A percentile compares a stretch with the other conserved stretches of the same genome.
Evolutionary conservation across 2,113 vertebrate genomes (phyloP).

Genomic region (Genyomyrus donnyi): DNA sequence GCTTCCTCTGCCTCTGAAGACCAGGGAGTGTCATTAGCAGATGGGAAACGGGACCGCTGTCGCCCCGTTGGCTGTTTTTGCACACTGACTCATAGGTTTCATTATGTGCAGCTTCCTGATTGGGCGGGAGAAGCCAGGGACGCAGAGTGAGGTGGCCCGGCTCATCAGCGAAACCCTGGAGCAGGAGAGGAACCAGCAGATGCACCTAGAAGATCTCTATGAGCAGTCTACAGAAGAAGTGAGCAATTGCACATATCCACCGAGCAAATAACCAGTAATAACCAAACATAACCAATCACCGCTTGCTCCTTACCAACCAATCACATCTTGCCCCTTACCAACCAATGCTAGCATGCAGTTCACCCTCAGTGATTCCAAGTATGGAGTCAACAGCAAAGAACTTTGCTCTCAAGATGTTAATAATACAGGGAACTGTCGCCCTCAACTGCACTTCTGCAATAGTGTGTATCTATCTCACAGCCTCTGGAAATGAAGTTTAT

Average conservation of each 20-base stretch:
- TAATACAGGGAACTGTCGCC: conserved; percentile 23
- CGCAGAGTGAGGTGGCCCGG: conserved; percentile 83
- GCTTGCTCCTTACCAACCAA: background rate
- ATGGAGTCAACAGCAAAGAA: conserved; percentile 23
- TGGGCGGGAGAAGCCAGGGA: conserved; percentile 83
- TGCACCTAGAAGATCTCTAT: conserved; percentile 71
- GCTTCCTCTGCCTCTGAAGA: background rate
- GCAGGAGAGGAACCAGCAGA: conserved; percentile 73
- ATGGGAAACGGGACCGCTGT: background rate
- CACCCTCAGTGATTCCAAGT: background rate
- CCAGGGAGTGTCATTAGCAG: background rate
- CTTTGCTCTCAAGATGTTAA: conserved; percentile 19
- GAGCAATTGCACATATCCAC: conserved; percentile 25
- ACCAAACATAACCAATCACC: background rate
- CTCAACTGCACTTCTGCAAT: conserved; percentile 42
- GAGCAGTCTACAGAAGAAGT: conserved; percentile 70
- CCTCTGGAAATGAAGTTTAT: background rate
- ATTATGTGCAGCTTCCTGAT: conserved; percentile 70
- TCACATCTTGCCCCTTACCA: background rate
- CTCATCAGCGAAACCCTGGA: conserved; percentile 88
- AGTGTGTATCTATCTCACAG: background rate
- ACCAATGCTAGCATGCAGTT: background rate
- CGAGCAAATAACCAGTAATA: no score
- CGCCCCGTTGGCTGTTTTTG: background rate
- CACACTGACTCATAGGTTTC: conserved; percentile 12